Conservation (phyloP, 2,797 vertebrate species). For the Cuniculus paca region DNA sequence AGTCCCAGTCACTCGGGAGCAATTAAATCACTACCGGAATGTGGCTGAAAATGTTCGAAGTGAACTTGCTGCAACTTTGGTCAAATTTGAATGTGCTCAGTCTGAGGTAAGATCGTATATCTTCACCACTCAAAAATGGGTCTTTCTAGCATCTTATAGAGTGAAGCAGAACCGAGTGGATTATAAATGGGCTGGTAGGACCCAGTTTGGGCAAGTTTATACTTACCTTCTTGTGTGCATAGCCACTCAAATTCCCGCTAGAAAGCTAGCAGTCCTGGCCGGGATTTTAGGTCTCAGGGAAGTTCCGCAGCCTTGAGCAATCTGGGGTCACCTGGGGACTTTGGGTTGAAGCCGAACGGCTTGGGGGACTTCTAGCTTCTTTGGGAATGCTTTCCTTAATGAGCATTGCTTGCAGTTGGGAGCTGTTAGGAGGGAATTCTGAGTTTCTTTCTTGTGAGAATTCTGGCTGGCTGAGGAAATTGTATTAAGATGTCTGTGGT, state of each 20-base stretch:
- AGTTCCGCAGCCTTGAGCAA: not conserved
- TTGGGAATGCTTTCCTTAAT: not conserved
- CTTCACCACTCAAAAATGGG: not conserved
- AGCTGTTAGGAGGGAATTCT: not conserved
- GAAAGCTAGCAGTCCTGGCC: not conserved
- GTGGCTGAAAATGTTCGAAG: slow-evolving; percentile 89
- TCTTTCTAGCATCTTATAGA: not conserved
- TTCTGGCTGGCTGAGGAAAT: not conserved
- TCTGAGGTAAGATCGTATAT: slow-evolving; percentile 87
- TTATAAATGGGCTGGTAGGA: not conserved
- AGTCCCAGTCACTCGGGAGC: slow-evolving; percentile 86
- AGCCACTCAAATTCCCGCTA: not conserved
- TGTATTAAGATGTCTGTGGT: not conserved
- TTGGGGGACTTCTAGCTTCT: not conserved
- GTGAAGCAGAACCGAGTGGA: not conserved
- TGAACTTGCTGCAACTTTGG: slow-evolving; percentile 90
- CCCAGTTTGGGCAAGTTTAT: not conserved
- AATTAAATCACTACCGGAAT: slow-evolving; percentile 88
- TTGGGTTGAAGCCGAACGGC: not conserved
- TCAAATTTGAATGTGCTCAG: slow-evolving; percentile 89
- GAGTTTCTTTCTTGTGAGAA: not conserved
- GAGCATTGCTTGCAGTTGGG: not conserved
- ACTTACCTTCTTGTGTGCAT: not conserved
- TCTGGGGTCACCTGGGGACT: not conserved
- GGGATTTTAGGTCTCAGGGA: not conserved